Percentiles rank a stretch among this genome's conserved stretches.
Evolutionary conservation across 30 jellyfish, hydroid and myxozoan genomes (phyloP).

Genomic region (Chironex yamaguchii): DNA sequence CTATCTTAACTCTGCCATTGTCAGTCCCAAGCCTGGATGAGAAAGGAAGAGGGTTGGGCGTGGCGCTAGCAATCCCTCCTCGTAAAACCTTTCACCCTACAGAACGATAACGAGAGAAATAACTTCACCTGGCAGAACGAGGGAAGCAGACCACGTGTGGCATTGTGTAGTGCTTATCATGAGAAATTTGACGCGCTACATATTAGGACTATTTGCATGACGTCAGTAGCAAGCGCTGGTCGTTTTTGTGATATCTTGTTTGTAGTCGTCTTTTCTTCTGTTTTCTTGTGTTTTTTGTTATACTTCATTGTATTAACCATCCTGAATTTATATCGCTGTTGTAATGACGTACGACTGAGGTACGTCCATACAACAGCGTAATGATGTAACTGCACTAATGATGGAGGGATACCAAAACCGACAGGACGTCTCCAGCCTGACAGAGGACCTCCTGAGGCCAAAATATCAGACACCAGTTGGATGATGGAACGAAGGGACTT

Average conservation of each 20-base stretch:
- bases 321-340: too few relatives aligned
- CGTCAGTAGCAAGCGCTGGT: too few relatives aligned
- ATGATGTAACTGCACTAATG: neutral
- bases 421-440: neutral
- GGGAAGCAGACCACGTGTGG: neutral
- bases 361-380: too few relatives aligned
- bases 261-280: too few relatives aligned
- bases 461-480: neutral
- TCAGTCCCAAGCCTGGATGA: neutral
- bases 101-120: neutral
- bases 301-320: too few relatives aligned
- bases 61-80: neutral
- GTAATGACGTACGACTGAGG: too few relatives aligned
- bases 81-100: neutral
- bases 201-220: too few relatives aligned
- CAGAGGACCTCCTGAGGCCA: neutral
- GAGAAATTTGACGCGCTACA: too few relatives aligned
- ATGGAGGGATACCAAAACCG: neutral
- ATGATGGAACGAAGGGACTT: neutral
- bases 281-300: too few relatives aligned
- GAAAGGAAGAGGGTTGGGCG: neutral
- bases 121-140: neutral
- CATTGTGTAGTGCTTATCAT: too few relatives aligned
- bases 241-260: too few relatives aligned
- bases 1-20: neutral